A percentile compares a stretch with the other conserved stretches of the same genome.
Evolutionary conservation across 2,797 vertebrate genomes (phyloP).

Genomic region (Tragopan temminckii): DNA sequence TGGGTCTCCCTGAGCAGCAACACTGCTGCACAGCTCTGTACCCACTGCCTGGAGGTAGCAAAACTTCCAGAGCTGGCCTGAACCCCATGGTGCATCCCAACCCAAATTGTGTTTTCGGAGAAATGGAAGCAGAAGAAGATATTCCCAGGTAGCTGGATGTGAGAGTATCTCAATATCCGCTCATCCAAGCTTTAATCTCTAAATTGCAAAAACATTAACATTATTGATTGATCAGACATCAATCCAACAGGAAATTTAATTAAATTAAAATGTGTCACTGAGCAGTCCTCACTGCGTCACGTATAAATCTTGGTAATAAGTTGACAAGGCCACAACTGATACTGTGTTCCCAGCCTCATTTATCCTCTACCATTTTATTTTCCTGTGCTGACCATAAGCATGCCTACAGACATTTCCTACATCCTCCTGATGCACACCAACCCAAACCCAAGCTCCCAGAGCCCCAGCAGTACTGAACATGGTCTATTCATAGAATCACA

Average conservation of each 20-base stretch:
- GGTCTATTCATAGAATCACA: conserved; percentile 9
- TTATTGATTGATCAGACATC: conserved; percentile 90
- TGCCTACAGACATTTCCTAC: background rate
- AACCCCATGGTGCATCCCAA: background rate
- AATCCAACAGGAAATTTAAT: conserved; percentile 88
- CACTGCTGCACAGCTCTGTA: background rate
- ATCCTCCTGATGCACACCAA: background rate
- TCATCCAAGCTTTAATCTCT: conserved; percentile 84
- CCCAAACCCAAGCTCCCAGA: background rate
- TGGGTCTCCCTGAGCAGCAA: background rate
- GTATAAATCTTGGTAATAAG: conserved; percentile 86
- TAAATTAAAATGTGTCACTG: conserved; percentile 88
- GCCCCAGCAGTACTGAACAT: background rate
- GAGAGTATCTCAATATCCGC: conserved; percentile 44
- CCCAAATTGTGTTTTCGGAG: background rate
- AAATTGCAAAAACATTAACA: conserved; percentile 90
- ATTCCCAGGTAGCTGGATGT: conserved; percentile 36
- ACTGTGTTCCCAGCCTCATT: conserved; percentile 29
- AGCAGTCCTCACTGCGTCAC: conserved; percentile 76
- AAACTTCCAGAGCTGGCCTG: background rate
- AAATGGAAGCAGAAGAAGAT: background rate
- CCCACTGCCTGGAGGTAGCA: background rate
- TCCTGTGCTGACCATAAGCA: background rate
- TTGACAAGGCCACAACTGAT: conserved; percentile 74
- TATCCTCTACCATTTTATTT: conserved; percentile 36